These are phyloP conservation scores for Lycia hirtaria DNA, from an alignment of 2,888 invertebrate species.

Conservation along the genomic window DNA sequence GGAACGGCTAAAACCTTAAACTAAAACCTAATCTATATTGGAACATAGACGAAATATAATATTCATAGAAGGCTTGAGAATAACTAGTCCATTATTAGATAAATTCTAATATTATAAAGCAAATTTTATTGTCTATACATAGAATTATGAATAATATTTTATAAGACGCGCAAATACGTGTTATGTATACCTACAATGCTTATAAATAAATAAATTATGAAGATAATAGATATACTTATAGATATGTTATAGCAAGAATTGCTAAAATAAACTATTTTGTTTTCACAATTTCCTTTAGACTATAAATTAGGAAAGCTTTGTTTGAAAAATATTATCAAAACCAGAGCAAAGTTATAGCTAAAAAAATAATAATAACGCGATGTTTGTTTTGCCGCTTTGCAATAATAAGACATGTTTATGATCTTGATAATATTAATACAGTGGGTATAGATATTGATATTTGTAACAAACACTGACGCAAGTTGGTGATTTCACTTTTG, in stretches of 20 bases:
- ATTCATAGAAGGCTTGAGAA: not conserved
- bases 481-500: too few relatives aligned
- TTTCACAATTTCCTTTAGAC: not conserved
- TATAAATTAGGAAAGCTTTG: conserved; percentile 5
- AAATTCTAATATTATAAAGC: too few relatives aligned
- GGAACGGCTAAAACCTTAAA: not conserved
- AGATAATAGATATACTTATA: not conserved
- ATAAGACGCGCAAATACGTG: too few relatives aligned
- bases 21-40: not conserved
- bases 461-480: too few relatives aligned
- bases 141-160: too few relatives aligned
- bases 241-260: not conserved
- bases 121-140: too few relatives aligned
- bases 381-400: not conserved
- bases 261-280: not conserved
- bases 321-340: not conserved
- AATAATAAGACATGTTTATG: not conserved
- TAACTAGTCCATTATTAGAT: not conserved
- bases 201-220: too few relatives aligned
- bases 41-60: not conserved
- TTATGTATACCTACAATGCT: too few relatives aligned
- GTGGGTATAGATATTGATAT: too few relatives aligned
- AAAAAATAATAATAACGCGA: not conserved
- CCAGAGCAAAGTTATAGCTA: not conserved
- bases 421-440: not conserved